Evolutionary conservation across 2,113 vertebrate genomes (phyloP).

Genomic region (Anseranas semipalmata): DNA sequence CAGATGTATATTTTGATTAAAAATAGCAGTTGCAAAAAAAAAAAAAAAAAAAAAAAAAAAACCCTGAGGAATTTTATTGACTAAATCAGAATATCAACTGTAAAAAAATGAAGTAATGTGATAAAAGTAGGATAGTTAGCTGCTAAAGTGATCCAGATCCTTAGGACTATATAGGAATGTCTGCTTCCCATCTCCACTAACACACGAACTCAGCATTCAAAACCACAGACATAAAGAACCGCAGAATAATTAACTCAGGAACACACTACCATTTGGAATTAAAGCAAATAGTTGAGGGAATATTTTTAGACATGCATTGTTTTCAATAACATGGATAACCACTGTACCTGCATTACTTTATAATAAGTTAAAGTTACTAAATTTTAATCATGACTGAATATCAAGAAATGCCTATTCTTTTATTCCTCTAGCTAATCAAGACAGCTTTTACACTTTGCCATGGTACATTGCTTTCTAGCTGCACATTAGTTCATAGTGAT

Average conservation of each 20-base stretch:
- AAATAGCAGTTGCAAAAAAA: neutral
- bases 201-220: neutral
- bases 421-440: neutral
- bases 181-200: neutral
- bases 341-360: neutral
- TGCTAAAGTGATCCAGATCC: neutral
- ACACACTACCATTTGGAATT: neutral
- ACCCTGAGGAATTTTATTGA: neutral
- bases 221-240: neutral
- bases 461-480: neutral
- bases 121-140: neutral
- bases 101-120: neutral
- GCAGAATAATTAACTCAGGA: neutral
- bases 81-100: neutral
- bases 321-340: neutral
- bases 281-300: neutral
- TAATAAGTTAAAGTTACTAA: neutral
- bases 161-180: neutral
- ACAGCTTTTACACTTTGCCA: neutral
- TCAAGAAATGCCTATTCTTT: neutral
- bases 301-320: neutral
- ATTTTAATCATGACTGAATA: neutral
- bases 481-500: neutral
- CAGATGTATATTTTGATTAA: neutral
- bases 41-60: no score